Percentiles rank a stretch among this genome's conserved stretches.
These are phyloP conservation scores for Ligdia adustata DNA, from an alignment of 2,888 invertebrate species.

Conservation along the genomic window DNA sequence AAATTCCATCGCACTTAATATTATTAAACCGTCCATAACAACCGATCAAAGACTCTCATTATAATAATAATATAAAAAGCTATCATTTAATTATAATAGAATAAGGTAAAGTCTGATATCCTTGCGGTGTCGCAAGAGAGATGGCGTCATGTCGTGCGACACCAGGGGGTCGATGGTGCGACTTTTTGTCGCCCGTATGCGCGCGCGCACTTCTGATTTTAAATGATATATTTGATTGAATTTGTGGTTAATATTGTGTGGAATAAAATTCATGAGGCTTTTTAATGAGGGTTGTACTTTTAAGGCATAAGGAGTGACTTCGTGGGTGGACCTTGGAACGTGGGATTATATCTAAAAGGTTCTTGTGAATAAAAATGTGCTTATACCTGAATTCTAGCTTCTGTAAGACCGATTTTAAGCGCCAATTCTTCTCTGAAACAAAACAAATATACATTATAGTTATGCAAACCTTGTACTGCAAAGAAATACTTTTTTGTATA, in stretches of 20 bases:
- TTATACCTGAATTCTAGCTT: constrained; percentile 95
- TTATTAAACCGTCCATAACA: constrained; percentile 15
- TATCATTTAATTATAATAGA: constrained; percentile 31
- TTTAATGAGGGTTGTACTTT: constrained; percentile 23
- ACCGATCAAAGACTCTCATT: constrained; percentile 13
- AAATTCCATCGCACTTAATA: constrained; percentile 22
- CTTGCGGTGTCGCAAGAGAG: constrained; percentile 26
- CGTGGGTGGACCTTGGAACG: constrained; percentile 23
- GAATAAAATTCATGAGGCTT: constrained; percentile 28
- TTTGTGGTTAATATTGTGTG: constrained; percentile 32
- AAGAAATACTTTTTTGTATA: too few species aligned
- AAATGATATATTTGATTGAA: constrained; percentile 41
- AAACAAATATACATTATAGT: constrained; percentile 37
- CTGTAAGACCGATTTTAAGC: constrained; percentile 96
- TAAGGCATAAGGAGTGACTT: constrained; percentile 12
- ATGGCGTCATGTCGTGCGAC: constrained; percentile 49
- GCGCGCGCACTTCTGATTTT: constrained; percentile 30
- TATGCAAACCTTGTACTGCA: too few species aligned
- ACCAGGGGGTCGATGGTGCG: constrained; percentile 56
- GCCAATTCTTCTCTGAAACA: constrained; percentile 96
- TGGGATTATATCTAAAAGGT: background rate
- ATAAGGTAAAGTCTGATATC: constrained; percentile 27
- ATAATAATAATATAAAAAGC: constrained; percentile 30
- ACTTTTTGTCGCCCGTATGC: constrained; percentile 61
- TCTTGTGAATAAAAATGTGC: background rate